Conservation (phyloP, 2,113 vertebrate genomes). For the Pavo muticus region DNA sequence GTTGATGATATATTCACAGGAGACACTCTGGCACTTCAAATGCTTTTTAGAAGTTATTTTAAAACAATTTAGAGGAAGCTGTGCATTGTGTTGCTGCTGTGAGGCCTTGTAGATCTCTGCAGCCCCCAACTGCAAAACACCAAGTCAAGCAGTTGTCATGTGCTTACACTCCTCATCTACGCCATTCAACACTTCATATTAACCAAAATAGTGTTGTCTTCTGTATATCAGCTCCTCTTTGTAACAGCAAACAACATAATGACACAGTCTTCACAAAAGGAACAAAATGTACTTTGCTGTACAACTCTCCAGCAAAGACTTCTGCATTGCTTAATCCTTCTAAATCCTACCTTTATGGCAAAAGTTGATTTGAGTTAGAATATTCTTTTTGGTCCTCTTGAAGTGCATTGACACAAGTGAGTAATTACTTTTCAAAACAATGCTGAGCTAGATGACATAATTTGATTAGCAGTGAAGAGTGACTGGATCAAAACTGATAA, state of each 20-base stretch:
- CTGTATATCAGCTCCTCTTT: neutral
- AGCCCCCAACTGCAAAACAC: neutral
- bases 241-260: neutral
- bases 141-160: fast-evolving
- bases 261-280: neutral
- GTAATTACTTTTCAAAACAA: neutral
- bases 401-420: neutral
- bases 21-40: neutral
- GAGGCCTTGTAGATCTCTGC: neutral
- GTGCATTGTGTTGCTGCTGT: neutral
- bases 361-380: neutral
- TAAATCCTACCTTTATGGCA: neutral
- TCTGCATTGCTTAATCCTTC: neutral
- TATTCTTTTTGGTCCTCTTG: neutral
- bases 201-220: neutral
- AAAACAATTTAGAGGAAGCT: slow-evolving; percentile 46
- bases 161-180: neutral
- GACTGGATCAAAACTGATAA: neutral
- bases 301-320: neutral
- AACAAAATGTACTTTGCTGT: neutral
- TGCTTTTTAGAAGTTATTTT: neutral
- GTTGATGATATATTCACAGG: neutral
- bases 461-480: neutral
- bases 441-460: neutral
- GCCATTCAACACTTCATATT: fast-evolving